Percentiles rank a stretch among this genome's conserved stretches.
phyloP scores from a whole-genome alignment of 2,113 vertebrate species.

The Dicaeum eximium region DNA sequence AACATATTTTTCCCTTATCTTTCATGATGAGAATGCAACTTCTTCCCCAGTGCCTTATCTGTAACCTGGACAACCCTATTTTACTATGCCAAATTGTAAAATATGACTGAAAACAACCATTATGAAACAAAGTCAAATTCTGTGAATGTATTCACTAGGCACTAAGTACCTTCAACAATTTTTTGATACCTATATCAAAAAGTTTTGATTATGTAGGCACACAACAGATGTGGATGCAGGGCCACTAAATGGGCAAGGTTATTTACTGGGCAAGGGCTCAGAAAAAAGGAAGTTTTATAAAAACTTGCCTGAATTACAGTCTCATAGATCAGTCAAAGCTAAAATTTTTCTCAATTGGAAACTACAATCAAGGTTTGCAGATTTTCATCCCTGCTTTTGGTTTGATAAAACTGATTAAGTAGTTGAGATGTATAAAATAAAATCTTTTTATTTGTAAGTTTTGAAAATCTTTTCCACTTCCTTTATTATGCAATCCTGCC shows the following conservation, averaged over 20 bases:
- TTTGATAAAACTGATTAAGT: neutral
- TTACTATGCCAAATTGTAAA: neutral
- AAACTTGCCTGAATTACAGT: neutral
- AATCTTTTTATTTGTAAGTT: neutral
- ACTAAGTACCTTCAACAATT: neutral
- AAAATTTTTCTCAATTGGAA: neutral
- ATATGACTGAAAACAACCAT: neutral
- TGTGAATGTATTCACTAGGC: neutral
- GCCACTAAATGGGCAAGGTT: neutral
- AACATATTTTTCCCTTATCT: neutral
- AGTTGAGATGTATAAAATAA: neutral
- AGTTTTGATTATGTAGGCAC: neutral
- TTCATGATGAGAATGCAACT: neutral
- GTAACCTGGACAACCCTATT: neutral
- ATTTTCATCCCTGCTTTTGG: neutral
- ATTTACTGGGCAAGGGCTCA: neutral
- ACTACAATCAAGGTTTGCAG: neutral
- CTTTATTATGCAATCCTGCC: neutral
- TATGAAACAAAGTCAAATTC: neutral
- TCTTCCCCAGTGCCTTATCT: neutral
- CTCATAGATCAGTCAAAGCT: neutral
- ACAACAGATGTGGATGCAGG: neutral
- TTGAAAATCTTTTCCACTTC: neutral
- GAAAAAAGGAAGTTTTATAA: neutral
- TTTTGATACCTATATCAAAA: neutral